A percentile compares a stretch with the other conserved stretches of the same genome.
Conservation (phyloP, 2,113 vertebrate species). For the Cyprinus carpio region DNA sequence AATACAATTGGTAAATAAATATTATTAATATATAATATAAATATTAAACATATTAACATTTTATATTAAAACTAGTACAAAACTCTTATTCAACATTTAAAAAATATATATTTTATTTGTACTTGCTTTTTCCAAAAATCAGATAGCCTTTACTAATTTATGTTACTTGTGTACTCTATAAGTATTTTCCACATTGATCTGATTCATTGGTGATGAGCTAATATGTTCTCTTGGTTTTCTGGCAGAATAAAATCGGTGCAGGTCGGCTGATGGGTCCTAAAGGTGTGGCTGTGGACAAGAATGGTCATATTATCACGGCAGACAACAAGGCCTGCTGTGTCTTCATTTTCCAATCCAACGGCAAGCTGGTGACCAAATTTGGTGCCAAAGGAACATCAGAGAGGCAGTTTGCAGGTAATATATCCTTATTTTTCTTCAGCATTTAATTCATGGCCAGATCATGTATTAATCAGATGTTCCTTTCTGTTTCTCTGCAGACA, state of each 20-base stretch:
- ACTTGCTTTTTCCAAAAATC: not conserved
- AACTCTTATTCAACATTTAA: not conserved
- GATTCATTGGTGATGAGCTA: not conserved
- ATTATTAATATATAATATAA: no score
- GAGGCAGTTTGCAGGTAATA: conserved; percentile 90
- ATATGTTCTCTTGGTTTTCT: not conserved
- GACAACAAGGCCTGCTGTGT: conserved; percentile 98
- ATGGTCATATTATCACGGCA: conserved; percentile 93
- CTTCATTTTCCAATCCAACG: conserved; percentile 96
- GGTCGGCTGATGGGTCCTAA: conserved; percentile 95
- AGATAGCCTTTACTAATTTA: not conserved
- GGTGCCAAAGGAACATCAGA: conserved; percentile 89
- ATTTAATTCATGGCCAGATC: not conserved
- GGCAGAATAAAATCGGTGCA: conserved; percentile 90
- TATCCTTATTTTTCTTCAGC: not conserved
- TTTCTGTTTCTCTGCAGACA: conserved; percentile 70
- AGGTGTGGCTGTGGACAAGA: conserved; percentile 92
- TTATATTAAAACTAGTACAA: not conserved
- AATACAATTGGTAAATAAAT: no score
- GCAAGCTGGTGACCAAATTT: conserved; percentile 92
- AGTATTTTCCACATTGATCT: not conserved
- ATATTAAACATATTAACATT: no score
- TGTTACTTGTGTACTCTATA: not conserved
- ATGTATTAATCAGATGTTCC: not conserved
- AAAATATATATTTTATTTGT: not conserved